Percentiles rank a stretch among this genome's conserved stretches.
phyloP scores from a whole-genome alignment of 2,888 invertebrate species.

The Acanthosepion lycidas region DNA sequence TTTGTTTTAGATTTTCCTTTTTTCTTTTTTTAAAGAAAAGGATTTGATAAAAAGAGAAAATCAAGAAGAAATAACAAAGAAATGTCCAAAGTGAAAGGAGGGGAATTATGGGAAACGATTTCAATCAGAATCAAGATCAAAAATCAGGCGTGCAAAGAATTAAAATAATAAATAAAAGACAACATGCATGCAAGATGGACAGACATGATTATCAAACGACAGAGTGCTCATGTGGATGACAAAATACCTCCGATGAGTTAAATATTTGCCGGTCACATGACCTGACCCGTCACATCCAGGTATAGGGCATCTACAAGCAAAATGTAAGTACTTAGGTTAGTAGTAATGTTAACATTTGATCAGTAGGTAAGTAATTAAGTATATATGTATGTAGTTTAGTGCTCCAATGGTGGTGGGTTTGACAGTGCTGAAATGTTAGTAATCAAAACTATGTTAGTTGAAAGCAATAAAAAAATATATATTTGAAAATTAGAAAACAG shows the following conservation, averaged over 20 bases:
- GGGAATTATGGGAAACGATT: background rate
- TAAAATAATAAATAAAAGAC: constrained; percentile 23
- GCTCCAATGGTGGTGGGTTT: background rate
- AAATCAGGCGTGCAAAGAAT: constrained; percentile 35
- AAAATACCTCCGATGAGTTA: constrained; percentile 82
- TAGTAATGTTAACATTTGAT: constrained; percentile 43
- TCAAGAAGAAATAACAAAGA: too few relatives aligned
- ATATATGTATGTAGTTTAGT: background rate
- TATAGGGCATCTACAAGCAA: constrained; percentile 86
- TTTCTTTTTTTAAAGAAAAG: background rate
- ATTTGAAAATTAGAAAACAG: background rate
- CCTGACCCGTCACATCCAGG: constrained; percentile 98
- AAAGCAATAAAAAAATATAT: background rate
- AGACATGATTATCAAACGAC: constrained; percentile 48
- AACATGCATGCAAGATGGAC: constrained; percentile 39
- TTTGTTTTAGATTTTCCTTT: background rate
- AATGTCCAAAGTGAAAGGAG: background rate
- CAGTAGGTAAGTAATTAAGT: background rate
- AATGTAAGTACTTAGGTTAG: constrained; percentile 37
- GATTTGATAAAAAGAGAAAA: background rate
- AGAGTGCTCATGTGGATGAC: constrained; percentile 42
- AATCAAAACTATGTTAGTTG: background rate
- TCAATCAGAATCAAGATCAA: constrained; percentile 34
- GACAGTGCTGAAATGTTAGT: background rate
- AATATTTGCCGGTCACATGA: constrained; percentile 98